Percentiles rank a stretch among this genome's conserved stretches.
Evolutionary conservation across 2,888 invertebrate genomes (phyloP).

Genomic region (Julus scandinavius): DNA sequence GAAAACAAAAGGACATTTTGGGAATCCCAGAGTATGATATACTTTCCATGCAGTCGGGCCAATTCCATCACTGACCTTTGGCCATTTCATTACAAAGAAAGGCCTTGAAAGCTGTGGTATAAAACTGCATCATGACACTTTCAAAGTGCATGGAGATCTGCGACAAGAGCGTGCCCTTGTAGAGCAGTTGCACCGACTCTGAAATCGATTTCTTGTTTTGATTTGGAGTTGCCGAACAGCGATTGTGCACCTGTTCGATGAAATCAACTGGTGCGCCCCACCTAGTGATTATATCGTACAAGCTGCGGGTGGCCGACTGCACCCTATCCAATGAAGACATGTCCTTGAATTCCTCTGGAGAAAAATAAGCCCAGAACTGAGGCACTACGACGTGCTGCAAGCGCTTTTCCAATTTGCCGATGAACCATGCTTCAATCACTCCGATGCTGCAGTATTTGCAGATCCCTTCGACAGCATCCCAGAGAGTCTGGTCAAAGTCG

Average conservation of each 20-base stretch:
- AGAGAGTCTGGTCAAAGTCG: not conserved
- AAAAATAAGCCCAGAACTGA: constrained; percentile 1
- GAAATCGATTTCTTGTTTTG: not conserved
- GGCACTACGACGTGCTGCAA: constrained; percentile 11
- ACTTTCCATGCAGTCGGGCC: not conserved
- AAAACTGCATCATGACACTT: constrained; percentile 70
- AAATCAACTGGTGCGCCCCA: not conserved
- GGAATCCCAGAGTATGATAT: not conserved
- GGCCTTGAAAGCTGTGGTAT: constrained; percentile 80
- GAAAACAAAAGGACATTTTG: constrained; percentile 14
- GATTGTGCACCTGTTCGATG: constrained; percentile 31
- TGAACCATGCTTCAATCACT: not conserved
- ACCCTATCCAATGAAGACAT: not conserved
- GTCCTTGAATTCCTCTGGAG: not conserved
- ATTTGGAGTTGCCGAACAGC: not conserved
- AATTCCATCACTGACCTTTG: constrained; percentile 62
- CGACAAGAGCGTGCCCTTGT: constrained; percentile 50
- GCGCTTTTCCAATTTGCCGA: constrained; percentile 30
- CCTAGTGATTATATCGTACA: not conserved
- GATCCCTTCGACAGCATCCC: constrained; percentile 16
- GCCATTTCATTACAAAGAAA: constrained; percentile 69
- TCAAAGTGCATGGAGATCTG: constrained; percentile 51
- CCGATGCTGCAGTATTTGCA: not conserved
- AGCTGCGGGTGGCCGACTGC: not conserved
- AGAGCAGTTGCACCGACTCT: constrained; percentile 29